phyloP scores from a whole-genome alignment of 2,888 invertebrate species.

The Scaptomyza caliginosa region DNA sequence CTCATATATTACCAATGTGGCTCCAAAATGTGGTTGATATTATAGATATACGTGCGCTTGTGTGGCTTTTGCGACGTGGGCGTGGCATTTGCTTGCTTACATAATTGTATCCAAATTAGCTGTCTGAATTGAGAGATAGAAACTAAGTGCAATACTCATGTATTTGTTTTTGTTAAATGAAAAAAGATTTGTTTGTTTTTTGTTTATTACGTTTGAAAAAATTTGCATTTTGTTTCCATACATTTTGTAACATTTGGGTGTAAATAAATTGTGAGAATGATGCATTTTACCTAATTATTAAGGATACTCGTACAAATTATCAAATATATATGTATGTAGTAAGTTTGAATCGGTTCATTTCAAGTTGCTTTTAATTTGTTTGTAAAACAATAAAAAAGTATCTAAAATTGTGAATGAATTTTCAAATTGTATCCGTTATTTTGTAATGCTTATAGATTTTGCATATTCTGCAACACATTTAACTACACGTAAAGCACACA shows the following conservation, averaged over 20 bases:
- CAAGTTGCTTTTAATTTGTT: constrained; percentile 5
- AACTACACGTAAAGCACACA: constrained; percentile 56
- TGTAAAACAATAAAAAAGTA: constrained; percentile 49
- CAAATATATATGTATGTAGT: constrained; percentile 43
- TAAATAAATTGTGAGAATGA: constrained; percentile 76
- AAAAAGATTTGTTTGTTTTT: constrained; percentile 66
- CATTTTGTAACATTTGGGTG: constrained; percentile 75
- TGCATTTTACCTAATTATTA: constrained; percentile 63
- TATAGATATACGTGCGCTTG: constrained; percentile 72
- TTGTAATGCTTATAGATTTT: constrained; percentile 31
- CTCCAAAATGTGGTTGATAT: constrained; percentile 69
- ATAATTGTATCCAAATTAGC: constrained; percentile 48
- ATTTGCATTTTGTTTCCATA: constrained; percentile 61
- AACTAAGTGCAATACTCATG: constrained; percentile 63
- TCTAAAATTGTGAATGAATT: constrained; percentile 33
- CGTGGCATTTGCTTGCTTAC: constrained; percentile 46
- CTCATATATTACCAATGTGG: constrained; percentile 70
- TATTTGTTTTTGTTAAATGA: constrained; percentile 61
- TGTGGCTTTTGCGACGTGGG: constrained; percentile 71
- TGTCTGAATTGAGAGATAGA: constrained; percentile 43
- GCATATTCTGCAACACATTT: constrained; percentile 48
- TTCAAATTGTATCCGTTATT: constrained; percentile 13
- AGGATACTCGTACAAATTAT: constrained; percentile 67
- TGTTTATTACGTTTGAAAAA: constrained; percentile 65
- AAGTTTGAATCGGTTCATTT: constrained; percentile 25